phyloP scores from a whole-genome alignment of 2,888 invertebrate species.

The Leucoma salicis region DNA sequence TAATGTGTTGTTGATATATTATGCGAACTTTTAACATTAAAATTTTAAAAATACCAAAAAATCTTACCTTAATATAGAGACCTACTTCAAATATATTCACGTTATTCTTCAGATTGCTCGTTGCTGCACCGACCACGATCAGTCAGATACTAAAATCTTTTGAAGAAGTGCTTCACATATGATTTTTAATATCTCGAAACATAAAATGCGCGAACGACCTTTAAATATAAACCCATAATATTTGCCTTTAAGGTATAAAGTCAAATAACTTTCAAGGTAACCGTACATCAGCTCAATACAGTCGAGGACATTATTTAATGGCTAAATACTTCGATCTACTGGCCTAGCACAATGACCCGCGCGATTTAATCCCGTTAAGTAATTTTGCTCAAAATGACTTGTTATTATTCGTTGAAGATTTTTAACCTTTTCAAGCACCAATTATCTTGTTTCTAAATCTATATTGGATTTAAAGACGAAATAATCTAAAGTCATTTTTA shows the following conservation, averaged over 20 bases:
- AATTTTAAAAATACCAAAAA: background rate
- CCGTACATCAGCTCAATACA: background rate
- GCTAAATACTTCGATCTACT: background rate
- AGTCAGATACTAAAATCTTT: background rate
- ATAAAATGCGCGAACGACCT: background rate
- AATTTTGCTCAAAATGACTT: background rate
- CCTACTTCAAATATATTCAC: background rate
- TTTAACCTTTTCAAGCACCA: too few relatives aligned
- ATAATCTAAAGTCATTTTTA: too few relatives aligned
- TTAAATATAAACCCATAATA: background rate
- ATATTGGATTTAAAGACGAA: too few relatives aligned
- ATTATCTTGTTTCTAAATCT: too few relatives aligned
- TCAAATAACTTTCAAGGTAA: background rate
- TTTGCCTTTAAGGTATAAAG: conserved; percentile 1
- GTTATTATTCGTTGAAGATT: too few relatives aligned
- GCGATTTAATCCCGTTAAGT: background rate
- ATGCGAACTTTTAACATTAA: background rate
- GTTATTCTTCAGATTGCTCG: background rate
- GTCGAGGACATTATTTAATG: background rate
- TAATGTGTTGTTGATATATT: background rate
- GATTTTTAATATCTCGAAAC: background rate
- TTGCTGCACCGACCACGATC: background rate
- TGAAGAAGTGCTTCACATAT: background rate
- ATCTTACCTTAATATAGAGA: background rate
- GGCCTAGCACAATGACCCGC: background rate